A percentile compares a stretch with the other conserved stretches of the same genome.
Evolutionary conservation across 1,140 invertebrate species (phyloP).

Genomic region (Eupeodes corollae): DNA sequence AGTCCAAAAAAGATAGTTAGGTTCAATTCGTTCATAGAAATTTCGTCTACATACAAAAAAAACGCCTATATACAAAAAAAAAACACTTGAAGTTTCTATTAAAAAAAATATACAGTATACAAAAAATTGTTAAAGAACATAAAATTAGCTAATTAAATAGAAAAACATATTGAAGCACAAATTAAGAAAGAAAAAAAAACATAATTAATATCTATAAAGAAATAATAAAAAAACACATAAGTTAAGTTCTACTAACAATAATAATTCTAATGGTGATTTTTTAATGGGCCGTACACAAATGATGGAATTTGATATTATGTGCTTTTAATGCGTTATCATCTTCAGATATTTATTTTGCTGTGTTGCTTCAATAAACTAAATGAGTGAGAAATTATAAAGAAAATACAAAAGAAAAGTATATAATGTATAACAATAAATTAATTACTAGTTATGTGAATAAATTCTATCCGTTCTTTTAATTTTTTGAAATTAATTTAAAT

Average conservation of each 20-base stretch:
- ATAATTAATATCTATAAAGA: not conserved
- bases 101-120: not conserved
- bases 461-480: too few relatives aligned
- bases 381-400: not conserved
- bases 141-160: not conserved
- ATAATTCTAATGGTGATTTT: constrained; percentile 9
- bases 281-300: constrained; percentile 37
- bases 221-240: not conserved
- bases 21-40: too few relatives aligned
- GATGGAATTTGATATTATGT: constrained; percentile 31
- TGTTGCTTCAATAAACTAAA: not conserved
- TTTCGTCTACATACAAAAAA: too few relatives aligned
- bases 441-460: not conserved
- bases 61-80: not conserved
- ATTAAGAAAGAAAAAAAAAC: not conserved
- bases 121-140: not conserved
- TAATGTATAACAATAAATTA: not conserved
- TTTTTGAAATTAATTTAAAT: too few relatives aligned
- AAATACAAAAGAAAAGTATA: not conserved
- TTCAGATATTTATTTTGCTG: not conserved
- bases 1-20: too few relatives aligned
- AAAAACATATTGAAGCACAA: not conserved
- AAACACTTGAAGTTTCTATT: not conserved
- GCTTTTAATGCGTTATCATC: not conserved
- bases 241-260: too few relatives aligned